A percentile compares a stretch with the other conserved stretches of the same genome.
Conservation (phyloP, 2,888 invertebrate species). For the Megamerina dolium region DNA sequence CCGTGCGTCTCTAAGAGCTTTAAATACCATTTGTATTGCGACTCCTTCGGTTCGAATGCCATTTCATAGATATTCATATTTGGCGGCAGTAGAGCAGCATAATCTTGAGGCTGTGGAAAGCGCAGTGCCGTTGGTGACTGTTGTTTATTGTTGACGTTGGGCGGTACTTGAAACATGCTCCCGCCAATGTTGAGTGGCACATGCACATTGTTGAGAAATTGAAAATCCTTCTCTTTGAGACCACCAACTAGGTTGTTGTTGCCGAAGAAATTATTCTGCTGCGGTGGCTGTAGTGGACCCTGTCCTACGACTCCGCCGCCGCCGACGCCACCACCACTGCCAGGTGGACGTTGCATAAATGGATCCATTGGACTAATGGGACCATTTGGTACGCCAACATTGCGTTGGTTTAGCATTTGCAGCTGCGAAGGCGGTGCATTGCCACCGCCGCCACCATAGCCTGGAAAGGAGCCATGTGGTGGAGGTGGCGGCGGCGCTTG, state of each 20-base stretch:
- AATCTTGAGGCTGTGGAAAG: constrained; percentile 41
- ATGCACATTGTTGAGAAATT: constrained; percentile 57
- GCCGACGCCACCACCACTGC: no score
- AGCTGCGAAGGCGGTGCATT: constrained; percentile 28
- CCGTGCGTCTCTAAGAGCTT: constrained; percentile 54
- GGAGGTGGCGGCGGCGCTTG: constrained; percentile 22
- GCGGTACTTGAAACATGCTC: constrained; percentile 25
- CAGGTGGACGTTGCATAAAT: constrained; percentile 23
- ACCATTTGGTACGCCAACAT: constrained; percentile 42
- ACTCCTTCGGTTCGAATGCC: constrained; percentile 53
- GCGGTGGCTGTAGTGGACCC: constrained; percentile 21
- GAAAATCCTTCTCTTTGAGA: constrained; percentile 51
- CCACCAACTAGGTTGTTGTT: constrained; percentile 14
- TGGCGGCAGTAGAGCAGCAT: constrained; percentile 51
- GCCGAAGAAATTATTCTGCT: constrained; percentile 23
- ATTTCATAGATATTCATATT: constrained; percentile 56
- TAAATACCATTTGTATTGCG: constrained; percentile 55
- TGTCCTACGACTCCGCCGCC: no score
- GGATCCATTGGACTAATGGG: constrained; percentile 46
- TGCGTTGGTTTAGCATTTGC: constrained; percentile 36
- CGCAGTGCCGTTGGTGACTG: constrained; percentile 29
- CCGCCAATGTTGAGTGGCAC: constrained; percentile 33
- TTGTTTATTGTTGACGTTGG: constrained; percentile 24
- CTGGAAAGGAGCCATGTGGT: constrained; percentile 16
- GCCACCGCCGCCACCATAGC: constrained; percentile 16